These are phyloP conservation scores for Bubo bubo DNA, from an alignment of 2,113 vertebrate genomes.

Conservation along the genomic window DNA sequence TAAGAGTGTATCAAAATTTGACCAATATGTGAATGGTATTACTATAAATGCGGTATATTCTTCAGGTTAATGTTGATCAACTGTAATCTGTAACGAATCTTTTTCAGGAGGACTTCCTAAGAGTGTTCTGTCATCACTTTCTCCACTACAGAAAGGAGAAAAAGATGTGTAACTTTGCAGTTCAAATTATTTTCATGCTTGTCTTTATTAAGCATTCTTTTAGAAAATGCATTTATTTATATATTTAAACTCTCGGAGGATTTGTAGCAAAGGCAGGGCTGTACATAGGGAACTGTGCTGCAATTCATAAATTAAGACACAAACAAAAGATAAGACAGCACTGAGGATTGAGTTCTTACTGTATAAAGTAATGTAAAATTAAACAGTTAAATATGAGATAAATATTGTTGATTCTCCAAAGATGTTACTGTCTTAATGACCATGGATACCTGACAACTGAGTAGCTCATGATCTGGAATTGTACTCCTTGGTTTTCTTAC, in stretches of 20 bases:
- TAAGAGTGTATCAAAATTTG: background rate
- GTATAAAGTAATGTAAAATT: background rate
- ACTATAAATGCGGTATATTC: background rate
- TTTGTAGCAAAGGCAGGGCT: background rate
- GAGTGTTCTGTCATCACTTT: background rate
- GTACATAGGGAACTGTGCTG: background rate
- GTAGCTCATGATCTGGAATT: background rate
- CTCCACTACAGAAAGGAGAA: background rate
- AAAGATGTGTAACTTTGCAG: background rate
- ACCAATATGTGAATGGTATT: background rate
- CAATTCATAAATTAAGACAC: background rate
- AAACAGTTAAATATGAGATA: background rate
- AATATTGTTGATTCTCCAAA: background rate
- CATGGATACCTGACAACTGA: background rate
- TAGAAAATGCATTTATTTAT: background rate
- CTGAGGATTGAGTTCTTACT: background rate
- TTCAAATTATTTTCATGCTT: background rate
- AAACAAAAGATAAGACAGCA: background rate
- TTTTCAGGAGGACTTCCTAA: background rate
- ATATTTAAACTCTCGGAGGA: background rate
- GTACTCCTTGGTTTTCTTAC: background rate
- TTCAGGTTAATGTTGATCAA: background rate
- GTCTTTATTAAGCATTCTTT: background rate
- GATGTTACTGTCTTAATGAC: background rate
- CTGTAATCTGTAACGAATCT: background rate